Percentiles rank a stretch among this genome's conserved stretches.
phyloP scores from a whole-genome alignment of 2,113 vertebrate genomes.

The Platysternon megacephalum region DNA sequence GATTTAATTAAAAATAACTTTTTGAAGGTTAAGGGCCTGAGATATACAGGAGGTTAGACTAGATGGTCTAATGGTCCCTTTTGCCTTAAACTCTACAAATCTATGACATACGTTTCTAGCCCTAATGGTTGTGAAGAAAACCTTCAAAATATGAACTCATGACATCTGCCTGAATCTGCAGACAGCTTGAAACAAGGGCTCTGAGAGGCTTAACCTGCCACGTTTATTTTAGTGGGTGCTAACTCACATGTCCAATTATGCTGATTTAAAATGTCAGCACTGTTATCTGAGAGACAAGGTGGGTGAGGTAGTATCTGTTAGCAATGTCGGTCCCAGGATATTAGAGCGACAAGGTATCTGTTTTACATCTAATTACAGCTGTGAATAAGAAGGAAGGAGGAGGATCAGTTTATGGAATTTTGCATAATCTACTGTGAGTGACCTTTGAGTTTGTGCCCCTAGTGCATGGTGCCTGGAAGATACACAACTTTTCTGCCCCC shows the following conservation, averaged over 20 bases:
- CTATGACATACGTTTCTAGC: not conserved
- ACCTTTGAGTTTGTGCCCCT: not conserved
- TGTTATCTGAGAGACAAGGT: not conserved
- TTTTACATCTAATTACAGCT: not conserved
- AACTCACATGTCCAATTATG: not conserved
- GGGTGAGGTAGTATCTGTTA: not conserved
- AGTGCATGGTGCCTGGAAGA: not conserved
- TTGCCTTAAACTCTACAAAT: not conserved
- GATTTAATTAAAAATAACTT: not conserved
- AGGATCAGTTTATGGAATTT: not conserved
- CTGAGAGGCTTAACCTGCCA: not conserved
- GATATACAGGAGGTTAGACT: not conserved
- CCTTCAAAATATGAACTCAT: not conserved
- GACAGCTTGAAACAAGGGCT: not conserved
- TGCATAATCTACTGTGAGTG: not conserved
- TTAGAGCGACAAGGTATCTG: no score
- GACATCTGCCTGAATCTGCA: not conserved
- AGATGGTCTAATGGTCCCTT: not conserved
- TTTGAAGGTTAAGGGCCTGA: not conserved
- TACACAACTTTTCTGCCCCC: not conserved
- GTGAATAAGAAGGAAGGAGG: not conserved
- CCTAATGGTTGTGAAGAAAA: not conserved
- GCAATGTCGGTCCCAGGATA: no score
- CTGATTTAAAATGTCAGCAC: not conserved
- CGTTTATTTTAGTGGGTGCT: not conserved